phyloP scores from a whole-genome alignment of 2,888 invertebrate genomes.

The Prostheceraeus crozeri region DNA sequence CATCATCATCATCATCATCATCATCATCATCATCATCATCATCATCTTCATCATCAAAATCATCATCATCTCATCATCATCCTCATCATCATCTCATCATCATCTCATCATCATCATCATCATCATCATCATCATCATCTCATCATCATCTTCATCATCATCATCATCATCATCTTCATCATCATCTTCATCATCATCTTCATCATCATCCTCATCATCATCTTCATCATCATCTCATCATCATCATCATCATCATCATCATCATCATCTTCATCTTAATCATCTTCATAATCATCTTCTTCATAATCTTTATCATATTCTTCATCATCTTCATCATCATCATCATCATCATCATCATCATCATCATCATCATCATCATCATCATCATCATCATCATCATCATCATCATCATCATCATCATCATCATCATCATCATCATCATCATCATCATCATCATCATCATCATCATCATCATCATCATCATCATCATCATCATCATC shows the following conservation, averaged over 20 bases:
- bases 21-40: conserved; percentile 4
- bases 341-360: conserved; percentile 22
- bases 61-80: conserved; percentile 50
- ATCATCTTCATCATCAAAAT: neutral
- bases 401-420: conserved; percentile 15
- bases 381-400: conserved; percentile 10
- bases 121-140: conserved; percentile 1
- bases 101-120: conserved; percentile 8
- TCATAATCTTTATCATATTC: neutral
- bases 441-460: conserved; percentile 12
- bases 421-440: conserved; percentile 3
- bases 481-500: neutral
- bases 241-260: conserved; percentile 6
- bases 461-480: conserved; percentile 3
- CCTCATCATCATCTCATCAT: conserved; percentile 32
- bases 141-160: conserved; percentile 4
- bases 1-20: conserved; percentile 8
- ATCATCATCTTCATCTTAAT: conserved; percentile 10
- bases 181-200: neutral
- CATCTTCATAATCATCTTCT: neutral
- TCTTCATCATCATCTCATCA: neutral
- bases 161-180: conserved; percentile 1
- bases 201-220: conserved; percentile 1
- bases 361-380: conserved; percentile 8
- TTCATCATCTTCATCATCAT: conserved; percentile 11